These are phyloP conservation scores for Aelia acuminata DNA, from an alignment of 2,888 invertebrate species.

Conservation along the genomic window DNA sequence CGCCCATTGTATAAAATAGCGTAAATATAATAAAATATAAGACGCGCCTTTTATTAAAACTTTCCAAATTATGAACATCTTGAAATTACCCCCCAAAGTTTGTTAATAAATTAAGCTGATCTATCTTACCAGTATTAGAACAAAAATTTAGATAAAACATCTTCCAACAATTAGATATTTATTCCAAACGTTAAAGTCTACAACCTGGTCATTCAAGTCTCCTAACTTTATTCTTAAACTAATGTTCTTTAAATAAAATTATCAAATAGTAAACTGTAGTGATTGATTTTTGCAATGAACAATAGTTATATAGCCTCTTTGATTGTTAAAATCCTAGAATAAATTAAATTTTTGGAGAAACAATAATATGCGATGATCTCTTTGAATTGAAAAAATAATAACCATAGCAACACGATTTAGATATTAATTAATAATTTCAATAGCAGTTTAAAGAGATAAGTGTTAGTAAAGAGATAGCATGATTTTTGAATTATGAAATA, in stretches of 20 bases:
- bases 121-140: background rate
- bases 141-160: background rate
- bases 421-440: background rate
- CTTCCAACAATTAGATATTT: background rate
- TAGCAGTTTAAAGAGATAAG: background rate
- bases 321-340: background rate
- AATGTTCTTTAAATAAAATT: background rate
- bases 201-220: constrained; percentile 37
- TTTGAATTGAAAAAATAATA: background rate
- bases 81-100: background rate
- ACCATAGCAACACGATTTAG: background rate
- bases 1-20: no score
- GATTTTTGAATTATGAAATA: background rate
- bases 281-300: background rate
- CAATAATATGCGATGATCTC: background rate
- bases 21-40: background rate
- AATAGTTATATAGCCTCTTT: background rate
- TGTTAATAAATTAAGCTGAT: background rate
- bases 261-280: background rate
- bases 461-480: background rate
- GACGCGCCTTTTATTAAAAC: background rate
- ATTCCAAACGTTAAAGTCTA: constrained; percentile 37
- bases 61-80: background rate
- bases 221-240: background rate
- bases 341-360: background rate